Percentiles rank a stretch among this genome's conserved stretches.
phyloP scores from a whole-genome alignment of 2,113 vertebrate species.

The Echinops telfairi region DNA sequence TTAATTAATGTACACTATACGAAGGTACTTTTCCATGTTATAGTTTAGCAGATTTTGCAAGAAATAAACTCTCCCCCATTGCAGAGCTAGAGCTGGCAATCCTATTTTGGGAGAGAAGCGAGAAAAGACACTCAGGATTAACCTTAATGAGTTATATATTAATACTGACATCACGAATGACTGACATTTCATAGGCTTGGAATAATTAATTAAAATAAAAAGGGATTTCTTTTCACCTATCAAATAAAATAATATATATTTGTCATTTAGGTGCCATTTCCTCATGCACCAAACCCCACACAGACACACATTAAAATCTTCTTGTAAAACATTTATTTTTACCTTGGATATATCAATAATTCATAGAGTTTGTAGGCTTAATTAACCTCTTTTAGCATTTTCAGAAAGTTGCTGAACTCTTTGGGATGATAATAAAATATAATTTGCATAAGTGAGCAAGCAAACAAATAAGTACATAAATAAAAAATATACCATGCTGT shows the following conservation, averaged over 20 bases:
- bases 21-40: not conserved
- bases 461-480: not conserved
- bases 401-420: not conserved
- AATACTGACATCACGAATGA: not conserved
- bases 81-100: not conserved
- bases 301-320: not conserved
- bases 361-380: conserved; percentile 16
- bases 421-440: not conserved
- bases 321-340: conserved; percentile 1
- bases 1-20: not conserved
- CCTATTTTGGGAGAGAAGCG: conserved; percentile 3
- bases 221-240: not conserved
- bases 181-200: not conserved
- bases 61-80: not conserved
- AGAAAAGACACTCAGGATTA: not conserved
- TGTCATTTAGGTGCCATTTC: not conserved
- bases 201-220: conserved; percentile 29
- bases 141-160: not conserved
- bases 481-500: not conserved
- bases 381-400: conserved; percentile 37
- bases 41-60: not conserved
- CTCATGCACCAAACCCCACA: not conserved
- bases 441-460: not conserved
- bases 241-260: not conserved
- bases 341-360: conserved; percentile 26